A percentile compares a stretch with the other conserved stretches of the same genome.
Conservation (phyloP, 2,113 vertebrate species). For the Pavo muticus region DNA sequence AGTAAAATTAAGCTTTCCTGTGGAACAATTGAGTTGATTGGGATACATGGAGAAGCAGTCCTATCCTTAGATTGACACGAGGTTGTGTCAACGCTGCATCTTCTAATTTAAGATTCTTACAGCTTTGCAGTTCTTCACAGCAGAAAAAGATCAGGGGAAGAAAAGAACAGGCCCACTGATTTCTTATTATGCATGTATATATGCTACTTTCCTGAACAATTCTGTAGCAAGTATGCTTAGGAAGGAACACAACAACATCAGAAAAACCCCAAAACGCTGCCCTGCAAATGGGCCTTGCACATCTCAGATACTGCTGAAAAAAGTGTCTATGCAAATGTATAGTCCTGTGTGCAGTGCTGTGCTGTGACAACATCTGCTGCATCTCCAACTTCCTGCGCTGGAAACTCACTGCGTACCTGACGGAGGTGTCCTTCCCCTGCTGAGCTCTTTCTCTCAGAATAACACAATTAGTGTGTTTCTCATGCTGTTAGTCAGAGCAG, state of each 20-base stretch:
- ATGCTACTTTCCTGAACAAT: background rate
- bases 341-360: slow-evolving; percentile 14
- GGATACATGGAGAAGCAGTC: background rate
- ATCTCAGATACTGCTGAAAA: slow-evolving; percentile 10
- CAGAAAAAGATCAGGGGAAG: background rate
- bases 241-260: background rate
- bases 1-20: background rate
- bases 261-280: background rate
- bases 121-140: slow-evolving; percentile 25
- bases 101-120: background rate
- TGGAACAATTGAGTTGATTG: background rate
- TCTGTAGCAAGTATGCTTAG: slow-evolving; percentile 3
- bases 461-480: background rate
- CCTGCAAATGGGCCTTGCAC: background rate
- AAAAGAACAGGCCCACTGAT: background rate
- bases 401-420: background rate
- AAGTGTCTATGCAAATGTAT: slow-evolving; percentile 44
- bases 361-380: background rate
- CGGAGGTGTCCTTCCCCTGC: slow-evolving; percentile 2
- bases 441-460: background rate
- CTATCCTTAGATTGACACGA: background rate
- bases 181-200: background rate
- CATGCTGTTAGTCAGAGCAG: background rate
- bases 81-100: slow-evolving; percentile 5
- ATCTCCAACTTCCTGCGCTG: slow-evolving; percentile 8